A percentile compares a stretch with the other conserved stretches of the same genome.
Evolutionary conservation across 2,113 vertebrate genomes (phyloP).

Genomic region (Gymnarchus niloticus): DNA sequence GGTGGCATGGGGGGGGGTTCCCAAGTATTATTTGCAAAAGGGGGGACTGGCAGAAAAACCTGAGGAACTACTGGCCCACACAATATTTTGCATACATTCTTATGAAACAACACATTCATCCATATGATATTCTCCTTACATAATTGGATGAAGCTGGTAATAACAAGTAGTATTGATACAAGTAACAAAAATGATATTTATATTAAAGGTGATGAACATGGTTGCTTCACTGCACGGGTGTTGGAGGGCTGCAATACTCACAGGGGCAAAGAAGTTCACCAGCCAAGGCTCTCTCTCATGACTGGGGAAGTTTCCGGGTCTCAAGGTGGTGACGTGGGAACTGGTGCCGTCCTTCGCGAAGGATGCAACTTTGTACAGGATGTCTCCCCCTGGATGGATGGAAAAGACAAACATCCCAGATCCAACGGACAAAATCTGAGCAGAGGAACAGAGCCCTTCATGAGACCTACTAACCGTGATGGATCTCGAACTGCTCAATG

Average conservation of each 20-base stretch:
- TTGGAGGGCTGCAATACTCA: slow-evolving; percentile 50
- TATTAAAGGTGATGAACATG: too few species aligned
- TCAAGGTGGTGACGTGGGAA: slow-evolving; percentile 84
- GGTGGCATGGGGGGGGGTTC: too few species aligned
- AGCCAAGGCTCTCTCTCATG: slow-evolving; percentile 88
- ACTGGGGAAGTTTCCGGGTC: slow-evolving; percentile 88
- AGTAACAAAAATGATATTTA: too few species aligned
- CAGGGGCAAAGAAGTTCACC: slow-evolving; percentile 95
- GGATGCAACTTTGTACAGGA: slow-evolving; percentile 83
- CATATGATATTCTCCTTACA: too few species aligned
- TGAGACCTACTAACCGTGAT: slow-evolving; percentile 73
- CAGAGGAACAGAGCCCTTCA: not conserved
- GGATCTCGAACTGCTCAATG: slow-evolving; percentile 86
- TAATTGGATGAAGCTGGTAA: too few species aligned
- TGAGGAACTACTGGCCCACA: too few species aligned
- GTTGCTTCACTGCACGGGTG: not conserved
- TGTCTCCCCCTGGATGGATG: slow-evolving; percentile 74
- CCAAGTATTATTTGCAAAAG: too few species aligned
- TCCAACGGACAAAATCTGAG: not conserved
- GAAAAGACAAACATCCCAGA: not conserved
- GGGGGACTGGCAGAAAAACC: too few species aligned
- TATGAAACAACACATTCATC: too few species aligned
- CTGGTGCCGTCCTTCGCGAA: slow-evolving; percentile 92
- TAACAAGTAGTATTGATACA: too few species aligned
- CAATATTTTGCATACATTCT: too few species aligned